Base-by-base conservation (phyloP, 2,888 invertebrate genomes). In the Notodonta dromedarius region DNA sequence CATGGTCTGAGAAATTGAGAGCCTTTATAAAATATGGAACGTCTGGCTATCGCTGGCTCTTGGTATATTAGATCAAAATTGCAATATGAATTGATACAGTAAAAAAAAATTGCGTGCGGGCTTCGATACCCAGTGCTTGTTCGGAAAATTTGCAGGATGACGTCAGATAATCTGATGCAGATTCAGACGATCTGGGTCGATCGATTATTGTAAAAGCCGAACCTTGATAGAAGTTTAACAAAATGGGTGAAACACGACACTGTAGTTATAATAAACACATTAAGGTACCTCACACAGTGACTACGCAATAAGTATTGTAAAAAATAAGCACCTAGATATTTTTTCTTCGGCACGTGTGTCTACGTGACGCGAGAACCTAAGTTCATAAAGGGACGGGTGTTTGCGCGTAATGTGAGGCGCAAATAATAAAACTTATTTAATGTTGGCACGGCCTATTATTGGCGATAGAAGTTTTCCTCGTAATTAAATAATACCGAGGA, bases 351-450 rank as follows among this genome's bases (percentile, higher is more conserved):
- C 73, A 73, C 74, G 74, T 78, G 79, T 74, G 77, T 75, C 57
- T 80, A 86, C 86, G 86, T 87, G 85, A 84, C 77, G 69, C 80
- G 82, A 78, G 78, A 83, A 82, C 80, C 64, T 67, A 78, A 76
- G 76, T 78, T 83, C 84, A 80, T 85, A 83, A 83, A 81, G 77
- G 76, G 72, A 71, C 76, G 58, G 68, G 70, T 74, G 67, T 74
- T 76, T 73, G 65, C 75, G 77, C 78, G 76, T 74, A 77, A 72
- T 66, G 67, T 71, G 73, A 64, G 60, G 62, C 62, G 64, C 68
- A 77, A 74, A 78, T 77, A 79, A 77, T 76, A 75, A 77, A 78
- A 77, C 65, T 71, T 65, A 69, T 67, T 74, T 70, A 71, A 61
- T 60, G 60, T 64, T 61, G 55, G 48, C 53, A 59, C 65, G 61